Evolutionary conservation across 2,888 invertebrate species (phyloP), one percentile per base, ranked within the genome.

Genomic region (Furcula furcula): DNA sequence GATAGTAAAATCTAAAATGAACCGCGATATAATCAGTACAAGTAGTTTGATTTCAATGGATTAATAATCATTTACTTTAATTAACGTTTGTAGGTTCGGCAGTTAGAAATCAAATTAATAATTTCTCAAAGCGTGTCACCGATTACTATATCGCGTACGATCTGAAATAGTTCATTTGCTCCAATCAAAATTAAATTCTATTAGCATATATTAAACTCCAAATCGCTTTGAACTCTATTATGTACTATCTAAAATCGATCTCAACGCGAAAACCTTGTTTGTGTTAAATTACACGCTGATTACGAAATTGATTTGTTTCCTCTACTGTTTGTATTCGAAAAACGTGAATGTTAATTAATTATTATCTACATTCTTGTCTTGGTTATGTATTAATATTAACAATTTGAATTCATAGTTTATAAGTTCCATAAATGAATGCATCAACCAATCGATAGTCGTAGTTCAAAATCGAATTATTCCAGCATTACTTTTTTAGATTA

Each of bases 131-230:
- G 39, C 46, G 41, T 54, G 45, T 47, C 47, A 46, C 53, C 62
- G 56, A 65, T 66, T 65, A 55, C 40, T 30, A 39, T 55, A 58
- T 60, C 61, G 52, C 43, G 43, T 51, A 52, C 58, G 58, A 41
- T 41, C 46, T 36, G 47, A 53, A 52, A 53, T 47, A 46, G 38
- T 40, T 44, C 47, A 29, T 34, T 31, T 12, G 36, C 42, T 48
- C 42, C 53, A 54, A 54, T 59, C 59, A 48, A 60, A 55, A 51
- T 53, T 50, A 50, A 44, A 51, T 49, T 52, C 34, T 49, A 48
- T 40, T 29, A 27, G 43, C n/a, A 31, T 34, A 34, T 14, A 31
- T 37, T 48, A 50, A 31, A 37, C 28, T 29, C 6, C 37, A 47
- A 35, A 39, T 46, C 45, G 27, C 39, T 26, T 40, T 22, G 29